Conservation (phyloP, 1,140 invertebrate species). For the Coboldia fuscipes region DNA sequence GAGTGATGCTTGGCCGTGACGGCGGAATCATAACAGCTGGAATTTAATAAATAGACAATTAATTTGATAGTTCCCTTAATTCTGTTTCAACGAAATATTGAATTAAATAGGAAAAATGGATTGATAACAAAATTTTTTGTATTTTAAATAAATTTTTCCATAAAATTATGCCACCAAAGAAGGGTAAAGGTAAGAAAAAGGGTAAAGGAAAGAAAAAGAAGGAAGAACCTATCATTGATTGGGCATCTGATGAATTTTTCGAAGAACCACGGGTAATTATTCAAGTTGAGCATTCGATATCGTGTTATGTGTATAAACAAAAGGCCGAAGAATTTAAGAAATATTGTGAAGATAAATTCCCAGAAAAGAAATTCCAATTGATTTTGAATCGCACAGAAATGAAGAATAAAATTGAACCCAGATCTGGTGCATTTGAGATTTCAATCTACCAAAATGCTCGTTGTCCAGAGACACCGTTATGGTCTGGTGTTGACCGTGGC, state of each 20-base stretch:
- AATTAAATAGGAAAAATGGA: too few species aligned
- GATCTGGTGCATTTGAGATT: background rate
- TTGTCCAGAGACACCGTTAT: background rate
- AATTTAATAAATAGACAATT: constrained; percentile 8
- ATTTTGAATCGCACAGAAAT: background rate
- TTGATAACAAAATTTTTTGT: too few species aligned
- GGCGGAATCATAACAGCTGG: constrained; percentile 62
- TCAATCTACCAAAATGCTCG: background rate
- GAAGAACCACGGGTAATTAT: background rate
- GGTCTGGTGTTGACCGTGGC: background rate
- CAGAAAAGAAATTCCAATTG: background rate
- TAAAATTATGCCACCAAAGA: background rate
- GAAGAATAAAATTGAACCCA: too few species aligned
- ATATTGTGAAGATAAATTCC: background rate
- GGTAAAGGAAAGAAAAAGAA: background rate
- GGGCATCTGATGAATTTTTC: background rate
- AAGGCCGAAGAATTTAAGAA: background rate
- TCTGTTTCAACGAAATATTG: too few species aligned
- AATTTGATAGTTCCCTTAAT: too few species aligned
- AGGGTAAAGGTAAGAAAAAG: background rate
- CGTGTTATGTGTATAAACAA: background rate
- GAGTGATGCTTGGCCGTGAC: constrained; percentile 59
- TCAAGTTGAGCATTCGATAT: background rate
- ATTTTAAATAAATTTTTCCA: too few species aligned
- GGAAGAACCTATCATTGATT: background rate